Base-by-base conservation (phyloP, 1,140 invertebrate species). In the Vanessa atalanta region DNA sequence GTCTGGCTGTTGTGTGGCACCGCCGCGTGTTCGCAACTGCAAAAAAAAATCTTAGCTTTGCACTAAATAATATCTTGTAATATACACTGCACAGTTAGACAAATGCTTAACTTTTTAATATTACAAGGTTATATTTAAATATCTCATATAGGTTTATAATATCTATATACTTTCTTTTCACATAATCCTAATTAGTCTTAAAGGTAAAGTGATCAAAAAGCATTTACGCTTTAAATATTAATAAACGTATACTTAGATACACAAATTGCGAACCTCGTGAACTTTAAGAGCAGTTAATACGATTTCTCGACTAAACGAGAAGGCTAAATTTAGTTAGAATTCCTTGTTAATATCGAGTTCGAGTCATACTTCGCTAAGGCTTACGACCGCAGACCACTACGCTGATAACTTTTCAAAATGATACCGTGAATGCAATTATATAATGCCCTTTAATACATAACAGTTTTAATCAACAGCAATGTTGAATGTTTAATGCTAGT, bases 291-390 rank as follows among this genome's bases (percentile, higher is more conserved):
- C 55, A 72, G 71, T 78, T 79, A 82, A 80, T 85, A 79, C 78
- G 78, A 79, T 75, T 83, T 73, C 23, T 75, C 73, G 77, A 77
- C 77, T 85, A 77, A 79, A 82, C 80, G 76, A 76, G 74, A 79
- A 79, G 48, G 70, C 74, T 72, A 51, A 80, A 82, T 77, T 61
- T 73, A 68, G 69, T 75, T 70, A 50, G 65, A 80, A 76, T 73
- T 76, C 31, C 72, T 76, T 79, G 72, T 65, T 73, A 76, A 81
- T 79, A 60, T 76, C 70, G 79, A 70, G 50, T 72, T 72, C 31
- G 31, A 61, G 75, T 73, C 66, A 60, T 72, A 31, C 57, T 72
- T 67, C 65, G 63, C 51, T 53, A 60, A 78, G 78, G 72, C 79
- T 78, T 72, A 70, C 53, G 68, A 64, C 74, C 70, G 70, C 74